Base-by-base conservation (phyloP, 1,140 invertebrate species). In the Spodoptera litura region DNA sequence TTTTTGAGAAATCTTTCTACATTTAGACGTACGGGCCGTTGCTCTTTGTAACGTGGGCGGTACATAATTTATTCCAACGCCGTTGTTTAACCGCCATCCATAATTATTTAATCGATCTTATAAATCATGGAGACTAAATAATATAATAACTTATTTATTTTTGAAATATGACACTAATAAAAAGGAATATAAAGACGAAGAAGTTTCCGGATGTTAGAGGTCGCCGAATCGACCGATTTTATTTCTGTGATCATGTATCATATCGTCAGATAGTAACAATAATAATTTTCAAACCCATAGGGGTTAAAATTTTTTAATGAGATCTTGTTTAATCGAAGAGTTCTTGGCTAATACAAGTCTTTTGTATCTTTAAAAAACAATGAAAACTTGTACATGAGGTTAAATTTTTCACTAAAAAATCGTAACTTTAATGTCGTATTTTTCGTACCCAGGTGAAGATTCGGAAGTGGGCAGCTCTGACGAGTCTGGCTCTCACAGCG, bases 391-490 rank as follows among this genome's bases (percentile, higher is more conserved):
- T 20, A 20, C 20, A 1, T 20, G 20, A 20, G 20, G 20, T 20
- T 20, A 20, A 20, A 20, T 20, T 20, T 20, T 20, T 20, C 20
- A 20, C 20, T 20, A 20, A 20, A 20, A 20, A 20, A 0, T 20
- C 20, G 20, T 20, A 20, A 20, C 20, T 20, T 0, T 20, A 20
- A 0, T 20, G 20, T 20, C n/a, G n/a, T n/a, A 0, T n/a, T 51
- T 15, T 72, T 27, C 11, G 51, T 71, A 15, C 20, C 4, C 59
- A 91, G 92, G 87, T 4, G 89, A 91, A 6, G 92, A 92, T 4
- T 93, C 92, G 0, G 92, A 93, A n/a, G 84, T 76, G 6, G 90
- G 85, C 44, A 91, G 87, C n/a, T 91, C 89, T 0, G 90, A 91
- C 51, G 88, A 89, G 58, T 87, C 86, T 4, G 86, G 64, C 4